Evolutionary conservation across 1,140 invertebrate species (phyloP).

Genomic region (Neodiprion lecontei): DNA sequence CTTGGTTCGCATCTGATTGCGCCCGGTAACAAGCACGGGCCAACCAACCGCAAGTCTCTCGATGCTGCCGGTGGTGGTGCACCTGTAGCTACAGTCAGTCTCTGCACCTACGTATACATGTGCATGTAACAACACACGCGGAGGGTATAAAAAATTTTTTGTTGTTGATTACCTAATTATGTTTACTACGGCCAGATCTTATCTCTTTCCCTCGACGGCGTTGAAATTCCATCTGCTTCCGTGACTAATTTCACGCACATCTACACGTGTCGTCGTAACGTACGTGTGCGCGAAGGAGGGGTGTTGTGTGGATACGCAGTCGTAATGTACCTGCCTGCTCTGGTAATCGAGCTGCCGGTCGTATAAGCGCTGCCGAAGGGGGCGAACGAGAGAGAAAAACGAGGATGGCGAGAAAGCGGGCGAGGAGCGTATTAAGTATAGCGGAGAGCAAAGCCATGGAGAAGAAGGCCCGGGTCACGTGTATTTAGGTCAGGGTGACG

Average conservation of each 20-base stretch:
- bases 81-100: neutral
- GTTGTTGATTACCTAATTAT: conserved; percentile 1
- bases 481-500: neutral
- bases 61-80: neutral
- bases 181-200: neutral
- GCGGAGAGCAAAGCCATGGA: neutral
- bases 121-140: neutral
- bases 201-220: neutral
- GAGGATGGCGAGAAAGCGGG: neutral
- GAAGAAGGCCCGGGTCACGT: neutral
- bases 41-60: neutral
- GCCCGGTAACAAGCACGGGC: no score
- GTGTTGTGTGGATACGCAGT: neutral
- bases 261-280: neutral
- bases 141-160: neutral
- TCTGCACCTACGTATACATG: neutral
- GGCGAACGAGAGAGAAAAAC: neutral
- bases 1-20: no score
- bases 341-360: neutral
- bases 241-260: neutral
- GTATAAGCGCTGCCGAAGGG: neutral
- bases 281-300: neutral
- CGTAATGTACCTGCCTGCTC: neutral
- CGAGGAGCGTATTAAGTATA: neutral
- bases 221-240: neutral